Evolutionary conservation across 2,113 vertebrate species (phyloP).

Genomic region (Cephalopholis sonnerati): DNA sequence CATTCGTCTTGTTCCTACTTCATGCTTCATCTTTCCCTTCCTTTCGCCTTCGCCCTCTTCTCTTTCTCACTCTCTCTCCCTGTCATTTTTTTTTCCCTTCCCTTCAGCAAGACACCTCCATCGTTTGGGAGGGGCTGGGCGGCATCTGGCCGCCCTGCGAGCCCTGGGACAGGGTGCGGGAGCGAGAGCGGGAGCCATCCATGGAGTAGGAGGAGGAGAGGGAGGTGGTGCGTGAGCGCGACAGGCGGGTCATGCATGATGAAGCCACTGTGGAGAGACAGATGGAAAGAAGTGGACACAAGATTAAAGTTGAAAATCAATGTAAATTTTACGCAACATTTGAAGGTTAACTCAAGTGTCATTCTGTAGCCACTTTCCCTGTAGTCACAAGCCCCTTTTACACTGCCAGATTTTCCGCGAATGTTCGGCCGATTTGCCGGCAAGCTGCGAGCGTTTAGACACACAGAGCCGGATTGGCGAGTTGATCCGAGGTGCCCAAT

Average conservation of each 20-base stretch:
- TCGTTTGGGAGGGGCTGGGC: constrained; percentile 89
- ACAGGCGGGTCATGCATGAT: constrained; percentile 94
- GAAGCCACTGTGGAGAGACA: constrained; percentile 88
- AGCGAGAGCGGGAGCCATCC: constrained; percentile 89
- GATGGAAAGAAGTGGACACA: not conserved
- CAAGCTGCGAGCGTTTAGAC: too few species aligned
- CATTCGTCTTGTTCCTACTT: constrained; percentile 57
- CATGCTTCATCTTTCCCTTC: constrained; percentile 43
- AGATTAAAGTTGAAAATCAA: not conserved
- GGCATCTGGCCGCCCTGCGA: constrained; percentile 89
- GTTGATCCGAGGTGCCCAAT: too few species aligned
- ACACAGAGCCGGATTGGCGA: too few species aligned
- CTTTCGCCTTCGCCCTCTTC: constrained; percentile 17
- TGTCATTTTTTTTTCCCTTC: not conserved
- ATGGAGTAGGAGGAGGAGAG: constrained; percentile 91
- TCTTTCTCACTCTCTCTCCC: not conserved
- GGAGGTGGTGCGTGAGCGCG: constrained; percentile 92
- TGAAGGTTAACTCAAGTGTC: not conserved
- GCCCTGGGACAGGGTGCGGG: constrained; percentile 92
- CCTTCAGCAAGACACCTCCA: constrained; percentile 93
- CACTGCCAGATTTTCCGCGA: too few species aligned
- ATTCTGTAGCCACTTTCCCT: too few species aligned
- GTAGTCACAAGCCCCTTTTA: too few species aligned
- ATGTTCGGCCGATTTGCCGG: too few species aligned
- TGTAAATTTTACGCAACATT: not conserved